These are phyloP conservation scores for Drosophila sulfurigaster DNA, from an alignment of 1,140 invertebrate species.

Conservation along the genomic window DNA sequence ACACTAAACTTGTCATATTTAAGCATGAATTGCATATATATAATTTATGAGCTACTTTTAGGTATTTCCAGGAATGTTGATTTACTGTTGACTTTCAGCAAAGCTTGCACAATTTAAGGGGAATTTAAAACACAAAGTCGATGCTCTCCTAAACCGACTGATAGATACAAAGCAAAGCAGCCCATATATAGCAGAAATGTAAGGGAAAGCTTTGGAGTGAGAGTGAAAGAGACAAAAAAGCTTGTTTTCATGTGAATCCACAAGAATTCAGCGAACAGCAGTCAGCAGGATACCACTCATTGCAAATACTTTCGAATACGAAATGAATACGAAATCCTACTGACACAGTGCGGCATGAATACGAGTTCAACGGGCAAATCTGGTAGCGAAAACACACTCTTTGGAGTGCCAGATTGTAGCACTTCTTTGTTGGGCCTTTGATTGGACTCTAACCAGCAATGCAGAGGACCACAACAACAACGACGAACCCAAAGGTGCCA, in stretches of 20 bases:
- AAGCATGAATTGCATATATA: conserved; percentile 8
- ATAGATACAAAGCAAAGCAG: neutral
- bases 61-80: conserved; percentile 24
- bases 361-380: neutral
- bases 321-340: neutral
- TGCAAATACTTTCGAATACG: conserved; percentile 10
- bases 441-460: conserved; percentile 15
- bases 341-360: conserved; percentile 1
- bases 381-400: neutral
- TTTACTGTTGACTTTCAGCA: conserved; percentile 41
- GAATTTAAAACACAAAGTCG: conserved; percentile 31
- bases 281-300: neutral
- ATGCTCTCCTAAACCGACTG: neutral
- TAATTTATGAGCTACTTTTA: conserved; percentile 46
- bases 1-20: conserved; percentile 4
- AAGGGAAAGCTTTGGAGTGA: neutral
- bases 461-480: no score
- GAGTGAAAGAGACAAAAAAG: conserved; percentile 1
- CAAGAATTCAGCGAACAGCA: conserved; percentile 13
- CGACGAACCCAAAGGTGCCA: neutral
- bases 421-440: conserved; percentile 12
- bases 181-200: neutral
- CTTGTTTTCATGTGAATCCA: conserved; percentile 37
- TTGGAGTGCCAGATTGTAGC: neutral
- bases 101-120: conserved; percentile 28